Conservation (phyloP, 2,888 invertebrate genomes). For the Mythimna ferrago region DNA sequence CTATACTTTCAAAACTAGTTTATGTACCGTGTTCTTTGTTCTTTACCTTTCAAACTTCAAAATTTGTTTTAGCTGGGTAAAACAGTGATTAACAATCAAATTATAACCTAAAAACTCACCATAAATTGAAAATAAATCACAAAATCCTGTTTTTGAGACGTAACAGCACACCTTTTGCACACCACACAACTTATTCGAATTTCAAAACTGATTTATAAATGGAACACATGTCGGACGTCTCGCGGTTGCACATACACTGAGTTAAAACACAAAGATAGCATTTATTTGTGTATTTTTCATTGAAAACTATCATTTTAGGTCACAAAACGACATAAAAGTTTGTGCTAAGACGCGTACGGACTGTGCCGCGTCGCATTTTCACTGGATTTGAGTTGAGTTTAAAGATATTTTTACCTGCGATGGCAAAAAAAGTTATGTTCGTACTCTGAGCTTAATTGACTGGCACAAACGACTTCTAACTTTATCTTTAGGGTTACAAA, state of each 20-base stretch:
- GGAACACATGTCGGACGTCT: conserved; percentile 68
- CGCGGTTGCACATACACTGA: conserved; percentile 67
- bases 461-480: conserved; percentile 52
- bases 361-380: conserved; percentile 79
- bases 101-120: conserved; percentile 73
- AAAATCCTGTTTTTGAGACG: conserved; percentile 78
- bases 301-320: conserved; percentile 61
- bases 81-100: conserved; percentile 35
- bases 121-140: conserved; percentile 71
- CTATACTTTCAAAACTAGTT: conserved; percentile 80
- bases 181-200: conserved; percentile 71
- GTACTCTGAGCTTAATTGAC: conserved; percentile 70
- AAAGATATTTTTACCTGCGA: conserved; percentile 89
- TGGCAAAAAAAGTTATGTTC: conserved; percentile 83
- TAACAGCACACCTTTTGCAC: conserved; percentile 76
- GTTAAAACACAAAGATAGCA: conserved; percentile 51
- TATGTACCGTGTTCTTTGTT: conserved; percentile 76
- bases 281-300: conserved; percentile 59
- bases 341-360: conserved; percentile 68
- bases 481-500: background rate
- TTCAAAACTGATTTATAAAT: conserved; percentile 67
- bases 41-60: conserved; percentile 66
- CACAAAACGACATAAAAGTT: conserved; percentile 55
- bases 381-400: conserved; percentile 80
- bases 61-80: conserved; percentile 27